Evolutionary conservation across 2,797 vertebrate species (phyloP), one percentile per base, ranked within the genome.

Genomic region (Hirundo rustica): DNA sequence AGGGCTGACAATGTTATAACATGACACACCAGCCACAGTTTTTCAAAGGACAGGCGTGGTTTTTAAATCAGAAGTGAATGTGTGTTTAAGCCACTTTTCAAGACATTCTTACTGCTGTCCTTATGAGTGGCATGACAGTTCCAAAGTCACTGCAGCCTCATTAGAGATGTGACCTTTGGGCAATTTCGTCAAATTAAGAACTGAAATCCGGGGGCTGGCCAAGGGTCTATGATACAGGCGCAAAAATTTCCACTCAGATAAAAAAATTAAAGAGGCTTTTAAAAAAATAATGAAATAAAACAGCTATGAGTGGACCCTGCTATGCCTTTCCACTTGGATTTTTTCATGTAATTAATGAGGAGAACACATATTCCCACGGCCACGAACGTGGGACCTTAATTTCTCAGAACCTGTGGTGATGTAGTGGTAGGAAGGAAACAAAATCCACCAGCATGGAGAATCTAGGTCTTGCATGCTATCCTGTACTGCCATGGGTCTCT

Each of bases 131-230:
- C 17, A 44, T 1, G 3, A 34, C 27, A 53, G 27, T 34, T 83
- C 61, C 85, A 45, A 77, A 85, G 45, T 22, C 84, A 48, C 19
- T n/a, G 25, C 25, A 71, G 58, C 20, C 50, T 71, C 27, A 10
- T 73, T 55, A 71, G 58, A 93, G 90, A 53, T 16, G 9, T 81
- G 92, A 92, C 66, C 89, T 96, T 96, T 91, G 88, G 81, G 70
- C 7, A 36, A 89, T 90, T 92, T 81, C 67, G 87, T 9, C 81
- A 95, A 85, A 94, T 96, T 93, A 90, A 94, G 85, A 95, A 87
- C 75, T 65, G 80, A 88, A 96, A 92, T 95, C 64, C 87, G 95
- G 72, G 67, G 36, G 45, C 26, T 67, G 83, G 45, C 38, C 79
- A 54, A 90, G 76, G 30, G 30, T 71, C 27, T 89, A 53, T 92